Evolutionary conservation across 2,888 invertebrate species (phyloP).

Genomic region (Tetragonisca angustula): DNA sequence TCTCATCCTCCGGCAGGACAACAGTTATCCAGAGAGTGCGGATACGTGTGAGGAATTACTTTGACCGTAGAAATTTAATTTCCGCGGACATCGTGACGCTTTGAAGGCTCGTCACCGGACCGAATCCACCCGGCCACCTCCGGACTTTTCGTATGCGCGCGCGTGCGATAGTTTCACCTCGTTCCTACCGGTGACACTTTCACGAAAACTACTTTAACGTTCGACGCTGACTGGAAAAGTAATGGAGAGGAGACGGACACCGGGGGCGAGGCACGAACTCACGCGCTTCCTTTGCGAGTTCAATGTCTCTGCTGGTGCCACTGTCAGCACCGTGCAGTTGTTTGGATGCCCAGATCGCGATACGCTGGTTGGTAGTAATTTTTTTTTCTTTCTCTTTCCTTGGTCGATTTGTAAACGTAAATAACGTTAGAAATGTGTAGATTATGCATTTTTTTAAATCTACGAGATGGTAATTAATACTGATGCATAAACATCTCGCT

Average conservation of each 20-base stretch:
- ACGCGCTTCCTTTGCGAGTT: constrained; percentile 3
- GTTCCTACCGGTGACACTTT: constrained; percentile 41
- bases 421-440: no score
- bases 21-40: constrained; percentile 60
- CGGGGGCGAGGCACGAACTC: background rate
- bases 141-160: background rate
- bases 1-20: constrained; percentile 37
- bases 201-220: constrained; percentile 51
- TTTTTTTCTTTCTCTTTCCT: no score
- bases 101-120: constrained; percentile 54
- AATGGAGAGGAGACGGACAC: constrained; percentile 15
- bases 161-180: constrained; percentile 22
- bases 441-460: no score
- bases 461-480: no score
- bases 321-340: background rate
- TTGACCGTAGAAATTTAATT: constrained; percentile 70
- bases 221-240: constrained; percentile 27
- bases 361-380: background rate
- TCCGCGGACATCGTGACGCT: constrained; percentile 65
- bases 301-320: background rate
- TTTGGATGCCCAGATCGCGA: background rate
- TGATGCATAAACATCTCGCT: no score
- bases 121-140: constrained; percentile 29
- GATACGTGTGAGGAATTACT: constrained; percentile 70
- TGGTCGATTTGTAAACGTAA: no score